These are phyloP conservation scores for Temnothorax longispinosus DNA, from an alignment of 1,140 invertebrate genomes.

Conservation along the genomic window DNA sequence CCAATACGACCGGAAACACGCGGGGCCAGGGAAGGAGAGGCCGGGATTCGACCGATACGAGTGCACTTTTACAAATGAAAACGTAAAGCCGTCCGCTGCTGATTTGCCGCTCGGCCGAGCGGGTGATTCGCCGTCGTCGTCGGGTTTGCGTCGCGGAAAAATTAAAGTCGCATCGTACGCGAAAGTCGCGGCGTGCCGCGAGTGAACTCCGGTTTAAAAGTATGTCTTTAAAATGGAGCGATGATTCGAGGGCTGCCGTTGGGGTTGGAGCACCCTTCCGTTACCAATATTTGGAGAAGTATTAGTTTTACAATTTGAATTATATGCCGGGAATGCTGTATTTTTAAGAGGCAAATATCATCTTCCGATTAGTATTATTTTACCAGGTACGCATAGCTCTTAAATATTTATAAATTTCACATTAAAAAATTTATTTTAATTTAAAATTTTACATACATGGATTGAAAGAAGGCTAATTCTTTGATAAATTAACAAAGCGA, in stretches of 20 bases:
- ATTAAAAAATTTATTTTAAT: not conserved
- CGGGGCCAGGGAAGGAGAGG: not conserved
- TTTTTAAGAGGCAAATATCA: not conserved
- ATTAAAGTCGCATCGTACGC: constrained; percentile 60
- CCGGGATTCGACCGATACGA: constrained; percentile 12
- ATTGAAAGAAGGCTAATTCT: not conserved
- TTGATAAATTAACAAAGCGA: not conserved
- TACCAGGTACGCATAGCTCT: not conserved
- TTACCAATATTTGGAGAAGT: not conserved
- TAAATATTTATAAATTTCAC: constrained; percentile 15
- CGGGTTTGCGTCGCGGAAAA: constrained; percentile 25
- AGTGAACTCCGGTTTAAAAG: constrained; percentile 49
- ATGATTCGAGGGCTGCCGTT: not conserved
- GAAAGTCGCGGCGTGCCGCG: constrained; percentile 62
- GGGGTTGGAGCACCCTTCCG: not conserved
- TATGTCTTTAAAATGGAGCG: constrained; percentile 61
- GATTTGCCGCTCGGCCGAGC: constrained; percentile 71
- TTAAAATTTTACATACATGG: not conserved
- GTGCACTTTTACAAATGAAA: constrained; percentile 76
- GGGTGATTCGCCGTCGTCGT: constrained; percentile 47
- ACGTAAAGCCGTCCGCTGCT: constrained; percentile 63
- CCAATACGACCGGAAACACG: constrained; percentile 57
- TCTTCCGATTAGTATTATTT: not conserved
- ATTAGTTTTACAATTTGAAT: not conserved
- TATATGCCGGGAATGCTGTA: not conserved